phyloP scores from a whole-genome alignment of 2,797 vertebrate genomes.

The Rhyacichthys aspro region DNA sequence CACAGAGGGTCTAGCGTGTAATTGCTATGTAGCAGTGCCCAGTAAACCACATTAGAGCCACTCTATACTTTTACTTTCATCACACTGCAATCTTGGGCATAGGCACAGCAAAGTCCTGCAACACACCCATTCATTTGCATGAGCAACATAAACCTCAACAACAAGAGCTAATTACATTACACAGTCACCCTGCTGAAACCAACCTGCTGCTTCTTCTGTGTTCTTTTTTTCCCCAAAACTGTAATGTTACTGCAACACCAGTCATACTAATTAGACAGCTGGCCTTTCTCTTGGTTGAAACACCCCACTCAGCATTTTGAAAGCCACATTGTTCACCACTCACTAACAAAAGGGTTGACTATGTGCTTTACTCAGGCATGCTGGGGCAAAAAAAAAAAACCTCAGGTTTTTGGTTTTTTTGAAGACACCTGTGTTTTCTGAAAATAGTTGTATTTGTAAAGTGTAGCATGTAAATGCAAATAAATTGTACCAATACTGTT shows the following conservation, averaged over 20 bases:
- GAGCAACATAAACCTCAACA: constrained; percentile 31
- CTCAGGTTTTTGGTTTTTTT: too few relatives aligned
- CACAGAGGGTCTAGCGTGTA: constrained; percentile 1
- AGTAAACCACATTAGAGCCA: constrained; percentile 11
- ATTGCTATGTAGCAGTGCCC: constrained; percentile 15
- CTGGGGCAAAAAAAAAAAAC: too few relatives aligned
- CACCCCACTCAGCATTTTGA: constrained; percentile 21
- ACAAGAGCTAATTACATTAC: constrained; percentile 14
- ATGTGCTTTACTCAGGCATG: constrained; percentile 1
- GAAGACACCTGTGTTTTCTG: too few relatives aligned
- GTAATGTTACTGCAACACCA: neutral
- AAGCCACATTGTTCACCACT: constrained; percentile 13
- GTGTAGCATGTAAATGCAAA: too few relatives aligned
- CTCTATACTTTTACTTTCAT: constrained; percentile 15
- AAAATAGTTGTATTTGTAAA: too few relatives aligned
- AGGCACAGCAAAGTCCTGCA: constrained; percentile 10
- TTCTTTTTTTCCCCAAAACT: neutral
- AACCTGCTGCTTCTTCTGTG: neutral
- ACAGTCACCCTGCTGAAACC: constrained; percentile 1
- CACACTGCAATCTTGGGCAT: constrained; percentile 32
- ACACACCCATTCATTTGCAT: constrained; percentile 33
- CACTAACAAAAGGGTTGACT: neutral
- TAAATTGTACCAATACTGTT: too few relatives aligned
- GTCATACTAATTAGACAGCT: constrained; percentile 32
- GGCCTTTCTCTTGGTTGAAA: constrained; percentile 28